Evolutionary conservation across 2,888 invertebrate species (phyloP).

Genomic region (Leuctra nigra): DNA sequence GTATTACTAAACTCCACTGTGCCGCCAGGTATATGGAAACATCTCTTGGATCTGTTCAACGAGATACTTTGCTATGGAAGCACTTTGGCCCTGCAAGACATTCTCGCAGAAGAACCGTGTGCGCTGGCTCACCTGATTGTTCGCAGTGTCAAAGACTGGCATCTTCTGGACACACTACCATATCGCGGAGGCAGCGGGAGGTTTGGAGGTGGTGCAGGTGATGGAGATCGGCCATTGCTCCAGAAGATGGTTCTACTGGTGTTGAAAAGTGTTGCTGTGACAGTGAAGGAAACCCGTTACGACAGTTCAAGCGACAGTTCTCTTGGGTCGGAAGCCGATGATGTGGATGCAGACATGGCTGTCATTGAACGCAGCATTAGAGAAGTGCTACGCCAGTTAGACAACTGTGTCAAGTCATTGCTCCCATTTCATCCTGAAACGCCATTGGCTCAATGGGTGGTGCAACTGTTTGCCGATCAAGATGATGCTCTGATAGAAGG

Average conservation of each 20-base stretch:
- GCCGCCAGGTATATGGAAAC: constrained; percentile 79
- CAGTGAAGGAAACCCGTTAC: constrained; percentile 81
- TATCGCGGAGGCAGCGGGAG: constrained; percentile 42
- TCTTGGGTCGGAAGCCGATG: constrained; percentile 75
- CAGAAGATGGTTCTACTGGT: constrained; percentile 84
- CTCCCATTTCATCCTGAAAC: constrained; percentile 84
- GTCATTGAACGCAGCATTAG: constrained; percentile 79
- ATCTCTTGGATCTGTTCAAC: constrained; percentile 77
- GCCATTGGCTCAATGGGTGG: constrained; percentile 79
- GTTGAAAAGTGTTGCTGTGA: constrained; percentile 81
- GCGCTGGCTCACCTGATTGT: constrained; percentile 79
- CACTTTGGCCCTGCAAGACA: constrained; percentile 80
- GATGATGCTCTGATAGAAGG: constrained; percentile 87
- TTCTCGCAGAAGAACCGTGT: constrained; percentile 82
- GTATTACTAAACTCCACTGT: constrained; percentile 60
- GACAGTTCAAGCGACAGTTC: constrained; percentile 78
- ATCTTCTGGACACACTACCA: constrained; percentile 54
- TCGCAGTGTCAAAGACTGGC: constrained; percentile 76
- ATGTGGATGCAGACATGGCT: constrained; percentile 83
- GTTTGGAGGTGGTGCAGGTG: constrained; percentile 45
- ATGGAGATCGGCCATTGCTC: constrained; percentile 68
- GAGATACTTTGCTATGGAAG: constrained; percentile 89
- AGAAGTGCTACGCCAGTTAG: constrained; percentile 74
- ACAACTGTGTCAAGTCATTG: constrained; percentile 71
- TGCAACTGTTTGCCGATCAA: constrained; percentile 83